A percentile compares a stretch with the other conserved stretches of the same genome.
phyloP scores from a whole-genome alignment of 1,140 invertebrate genomes.

The Cotesia glomerata region DNA sequence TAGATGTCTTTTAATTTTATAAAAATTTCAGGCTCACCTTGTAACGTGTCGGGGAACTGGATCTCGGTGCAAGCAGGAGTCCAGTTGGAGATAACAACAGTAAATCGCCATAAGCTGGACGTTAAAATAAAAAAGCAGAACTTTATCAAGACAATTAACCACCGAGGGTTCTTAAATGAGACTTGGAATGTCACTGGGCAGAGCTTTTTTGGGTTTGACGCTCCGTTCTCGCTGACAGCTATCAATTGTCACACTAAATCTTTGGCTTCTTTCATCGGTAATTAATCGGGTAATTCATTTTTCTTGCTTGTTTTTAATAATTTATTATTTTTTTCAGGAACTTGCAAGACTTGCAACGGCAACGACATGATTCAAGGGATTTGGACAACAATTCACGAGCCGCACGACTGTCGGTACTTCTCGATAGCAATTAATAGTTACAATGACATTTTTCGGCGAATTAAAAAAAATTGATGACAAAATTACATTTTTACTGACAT shows the following conservation, averaged over 20 bases:
- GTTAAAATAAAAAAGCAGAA: slow-evolving; percentile 36
- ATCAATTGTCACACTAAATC: slow-evolving; percentile 41
- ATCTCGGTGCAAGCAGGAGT: too few relatives aligned
- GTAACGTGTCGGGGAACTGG: background rate
- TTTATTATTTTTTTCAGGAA: slow-evolving; percentile 31
- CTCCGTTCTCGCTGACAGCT: slow-evolving; percentile 43
- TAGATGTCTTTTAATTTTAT: too few relatives aligned
- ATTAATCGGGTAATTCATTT: background rate
- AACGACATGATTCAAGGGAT: slow-evolving; percentile 48
- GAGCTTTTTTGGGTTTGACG: slow-evolving; percentile 39
- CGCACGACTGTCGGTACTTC: slow-evolving; percentile 44
- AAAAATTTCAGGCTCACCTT: background rate
- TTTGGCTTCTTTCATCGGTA: slow-evolving; percentile 47
- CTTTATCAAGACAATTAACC: background rate
- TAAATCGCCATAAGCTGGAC: slow-evolving; percentile 40
- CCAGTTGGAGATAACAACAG: slow-evolving; percentile 38
- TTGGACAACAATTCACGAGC: slow-evolving; percentile 42
- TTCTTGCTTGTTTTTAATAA: background rate
- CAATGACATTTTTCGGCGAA: slow-evolving; percentile 46
- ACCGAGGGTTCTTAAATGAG: slow-evolving; percentile 37
- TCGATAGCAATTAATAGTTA: slow-evolving; percentile 41
- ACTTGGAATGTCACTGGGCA: slow-evolving; percentile 46
- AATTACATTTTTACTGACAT: slow-evolving; percentile 11
- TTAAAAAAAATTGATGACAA: slow-evolving; percentile 9
- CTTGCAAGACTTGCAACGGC: slow-evolving; percentile 48